Evolutionary conservation across 2,797 vertebrate species (phyloP).

Genomic region (Bovichtus variegatus): DNA sequence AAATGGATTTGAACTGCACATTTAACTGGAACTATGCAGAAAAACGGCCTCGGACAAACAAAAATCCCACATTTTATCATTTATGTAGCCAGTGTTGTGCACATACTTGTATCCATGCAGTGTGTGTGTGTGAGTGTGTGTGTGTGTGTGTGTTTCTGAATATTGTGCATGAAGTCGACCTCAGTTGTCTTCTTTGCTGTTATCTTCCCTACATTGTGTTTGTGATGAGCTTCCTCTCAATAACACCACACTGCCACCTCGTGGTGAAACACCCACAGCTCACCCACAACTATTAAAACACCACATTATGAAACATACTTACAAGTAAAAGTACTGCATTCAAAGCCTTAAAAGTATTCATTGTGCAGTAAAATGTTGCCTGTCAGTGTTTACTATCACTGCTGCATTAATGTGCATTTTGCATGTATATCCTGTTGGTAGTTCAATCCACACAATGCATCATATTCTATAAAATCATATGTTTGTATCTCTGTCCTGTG

Average conservation of each 20-base stretch:
- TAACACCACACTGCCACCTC: constrained; percentile 41
- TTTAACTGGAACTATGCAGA: not conserved
- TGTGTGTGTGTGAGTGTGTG: not conserved
- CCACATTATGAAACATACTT: too few relatives aligned
- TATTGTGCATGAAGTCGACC: not conserved
- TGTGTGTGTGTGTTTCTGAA: not conserved
- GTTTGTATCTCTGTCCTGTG: too few relatives aligned
- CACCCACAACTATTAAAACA: not conserved
- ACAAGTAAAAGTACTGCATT: too few relatives aligned
- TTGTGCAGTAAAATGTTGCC: too few relatives aligned
- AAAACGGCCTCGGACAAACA: not conserved
- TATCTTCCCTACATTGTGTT: not conserved
- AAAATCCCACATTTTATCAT: not conserved
- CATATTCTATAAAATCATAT: too few relatives aligned
- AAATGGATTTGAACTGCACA: not conserved
- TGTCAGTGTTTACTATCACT: too few relatives aligned
- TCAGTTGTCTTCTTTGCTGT: not conserved
- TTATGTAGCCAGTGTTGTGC: not conserved
- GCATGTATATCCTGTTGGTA: too few relatives aligned
- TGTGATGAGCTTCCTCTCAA: not conserved
- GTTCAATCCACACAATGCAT: too few relatives aligned
- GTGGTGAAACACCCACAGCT: constrained; percentile 20
- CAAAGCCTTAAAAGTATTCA: too few relatives aligned
- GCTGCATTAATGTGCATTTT: too few relatives aligned
- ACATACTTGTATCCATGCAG: not conserved